phyloP scores from a whole-genome alignment of 2,797 vertebrate species.

The Notamacropus eugenii region DNA sequence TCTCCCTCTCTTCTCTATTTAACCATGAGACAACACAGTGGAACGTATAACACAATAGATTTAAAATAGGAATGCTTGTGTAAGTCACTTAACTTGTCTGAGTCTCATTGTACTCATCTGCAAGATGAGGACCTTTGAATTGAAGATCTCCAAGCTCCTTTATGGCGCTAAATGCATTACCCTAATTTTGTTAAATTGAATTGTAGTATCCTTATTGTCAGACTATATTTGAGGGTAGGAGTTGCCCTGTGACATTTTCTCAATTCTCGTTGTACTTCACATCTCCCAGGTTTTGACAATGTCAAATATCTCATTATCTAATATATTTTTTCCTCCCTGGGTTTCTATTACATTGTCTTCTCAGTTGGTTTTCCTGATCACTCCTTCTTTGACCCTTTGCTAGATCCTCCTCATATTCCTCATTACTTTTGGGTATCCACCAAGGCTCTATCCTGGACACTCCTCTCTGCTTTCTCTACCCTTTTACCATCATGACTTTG shows the following conservation, averaged over 20 bases:
- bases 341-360: neutral
- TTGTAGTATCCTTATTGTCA: neutral
- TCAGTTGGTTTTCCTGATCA: neutral
- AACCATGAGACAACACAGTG: neutral
- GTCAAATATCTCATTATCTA: neutral
- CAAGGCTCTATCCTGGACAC: neutral
- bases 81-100: neutral
- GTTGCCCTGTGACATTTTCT: neutral
- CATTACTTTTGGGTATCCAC: neutral
- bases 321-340: neutral
- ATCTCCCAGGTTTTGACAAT: neutral
- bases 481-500: neutral
- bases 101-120: neutral
- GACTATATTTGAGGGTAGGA: neutral
- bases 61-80: neutral
- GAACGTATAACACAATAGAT: neutral
- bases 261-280: neutral
- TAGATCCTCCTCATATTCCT: neutral
- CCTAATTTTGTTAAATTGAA: neutral
- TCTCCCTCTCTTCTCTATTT: neutral
- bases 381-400: neutral
- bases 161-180: neutral
- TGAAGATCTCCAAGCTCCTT: neutral
- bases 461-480: neutral
- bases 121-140: neutral